These are phyloP conservation scores for Bostrychus sinensis DNA, from an alignment of 2,113 vertebrate species.

Conservation along the genomic window DNA sequence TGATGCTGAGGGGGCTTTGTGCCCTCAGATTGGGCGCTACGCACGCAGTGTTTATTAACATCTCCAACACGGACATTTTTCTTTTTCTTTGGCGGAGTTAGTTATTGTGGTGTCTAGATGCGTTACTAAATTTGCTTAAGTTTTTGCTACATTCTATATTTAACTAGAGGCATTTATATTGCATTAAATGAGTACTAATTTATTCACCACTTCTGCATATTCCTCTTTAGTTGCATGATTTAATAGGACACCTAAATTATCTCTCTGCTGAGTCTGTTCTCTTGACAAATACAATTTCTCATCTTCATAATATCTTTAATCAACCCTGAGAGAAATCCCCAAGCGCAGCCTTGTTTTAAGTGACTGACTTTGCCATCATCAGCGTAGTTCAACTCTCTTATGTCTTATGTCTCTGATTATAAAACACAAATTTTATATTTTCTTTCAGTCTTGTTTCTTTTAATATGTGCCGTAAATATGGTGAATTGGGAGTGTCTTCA, in stretches of 20 bases:
- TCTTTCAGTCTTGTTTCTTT: conserved; percentile 29
- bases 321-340: conserved; percentile 32
- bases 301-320: conserved; percentile 45
- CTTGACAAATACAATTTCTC: conserved; percentile 24
- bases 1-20: too few relatives aligned
- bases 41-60: too few relatives aligned
- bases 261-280: conserved; percentile 21
- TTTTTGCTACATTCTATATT: too few relatives aligned
- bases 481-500: conserved; percentile 38
- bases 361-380: conserved; percentile 23
- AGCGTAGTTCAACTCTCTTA: neutral
- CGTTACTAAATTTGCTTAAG: too few relatives aligned
- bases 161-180: neutral
- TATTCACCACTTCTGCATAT: conserved; percentile 10
- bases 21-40: too few relatives aligned
- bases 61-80: neutral
- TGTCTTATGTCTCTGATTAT: conserved; percentile 13
- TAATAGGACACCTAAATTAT: conserved; percentile 25
- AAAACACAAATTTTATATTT: conserved; percentile 23
- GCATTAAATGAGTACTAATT: neutral
- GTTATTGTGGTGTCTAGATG: too few relatives aligned
- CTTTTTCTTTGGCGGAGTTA: too few relatives aligned
- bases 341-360: conserved; percentile 31
- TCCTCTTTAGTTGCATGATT: conserved; percentile 21
- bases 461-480: conserved; percentile 51